These are phyloP conservation scores for Physocephala rufipes DNA, from an alignment of 2,888 invertebrate species.

Conservation along the genomic window DNA sequence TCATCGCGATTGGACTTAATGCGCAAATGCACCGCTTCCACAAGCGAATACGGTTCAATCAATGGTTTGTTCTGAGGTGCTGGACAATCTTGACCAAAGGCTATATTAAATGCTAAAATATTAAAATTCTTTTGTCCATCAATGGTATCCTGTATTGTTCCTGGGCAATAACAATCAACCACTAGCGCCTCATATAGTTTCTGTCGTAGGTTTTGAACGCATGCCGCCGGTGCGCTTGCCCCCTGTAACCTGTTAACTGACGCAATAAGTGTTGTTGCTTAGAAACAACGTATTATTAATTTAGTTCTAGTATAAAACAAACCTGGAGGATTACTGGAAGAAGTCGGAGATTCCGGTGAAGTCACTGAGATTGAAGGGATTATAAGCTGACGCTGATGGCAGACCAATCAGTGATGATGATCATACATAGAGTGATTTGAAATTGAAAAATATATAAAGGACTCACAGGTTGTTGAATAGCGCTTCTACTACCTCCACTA, in stretches of 20 bases:
- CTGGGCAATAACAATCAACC: constrained; percentile 50
- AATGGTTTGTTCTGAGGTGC: constrained; percentile 42
- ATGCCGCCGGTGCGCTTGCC: neutral
- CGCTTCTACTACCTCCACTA: no score
- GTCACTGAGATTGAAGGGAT: no score
- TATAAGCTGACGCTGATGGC: no score
- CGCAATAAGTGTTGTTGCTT: neutral
- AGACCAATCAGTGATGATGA: no score
- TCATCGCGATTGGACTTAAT: constrained; percentile 50
- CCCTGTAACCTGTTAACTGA: neutral
- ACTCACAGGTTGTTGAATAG: no score
- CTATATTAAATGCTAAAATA: constrained; percentile 44
- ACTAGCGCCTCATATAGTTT: constrained; percentile 47
- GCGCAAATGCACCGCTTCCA: constrained; percentile 55
- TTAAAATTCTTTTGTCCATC: constrained; percentile 52
- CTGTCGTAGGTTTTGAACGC: constrained; percentile 22
- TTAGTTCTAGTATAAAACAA: no score
- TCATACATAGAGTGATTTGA: no score
- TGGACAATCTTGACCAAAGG: constrained; percentile 35
- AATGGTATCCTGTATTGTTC: constrained; percentile 52
- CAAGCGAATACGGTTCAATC: constrained; percentile 53
- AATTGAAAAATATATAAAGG: no score
- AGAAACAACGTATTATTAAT: no score
- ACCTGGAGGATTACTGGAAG: no score
- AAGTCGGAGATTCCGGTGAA: no score